Base-by-base conservation (phyloP, 2,888 invertebrate genomes). In the Pseudolycoriella hygida region DNA sequence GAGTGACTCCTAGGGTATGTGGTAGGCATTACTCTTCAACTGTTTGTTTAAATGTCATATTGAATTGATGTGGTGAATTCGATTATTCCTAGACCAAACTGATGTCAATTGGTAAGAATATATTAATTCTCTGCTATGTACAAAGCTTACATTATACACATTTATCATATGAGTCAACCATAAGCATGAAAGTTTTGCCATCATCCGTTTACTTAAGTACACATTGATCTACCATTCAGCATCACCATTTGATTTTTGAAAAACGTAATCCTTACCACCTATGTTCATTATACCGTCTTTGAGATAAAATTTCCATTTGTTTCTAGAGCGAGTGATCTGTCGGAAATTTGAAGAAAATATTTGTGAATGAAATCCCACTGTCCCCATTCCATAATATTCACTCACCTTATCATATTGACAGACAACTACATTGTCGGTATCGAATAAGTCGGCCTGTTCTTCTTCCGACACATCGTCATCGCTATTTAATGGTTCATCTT, bases 251-350 rank as follows among this genome's bases (percentile, higher is more conserved):
- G 96, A 94, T 71, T 92, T 94, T 69, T 96, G 96, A 71, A 98
- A 99, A 58, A 97, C 92, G 71, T 83, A 97, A 71, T 99, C 98
- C 67, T 89, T 90, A 40, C 97, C 96, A 53, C 83, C 83, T 59
- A 98, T 77, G 72, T 94, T 97, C 98, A 98, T 98, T 51, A 98
- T 96, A 48, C 98, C 98, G 69, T 98, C 98, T 70, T 99, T 99
- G 51, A 98, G 72, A 66, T 93, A 89, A 66, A 99, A 97, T 71
- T 97, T 98, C 98, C 98, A 98, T 67, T 93, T 93, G 67, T 94
- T 96, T 58, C 97, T 81, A 64, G 89, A 94, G 63, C 98, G 79
- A 51, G 94, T 94, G 49, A 98, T 94, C 87, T 88, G 62, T 15
- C 68, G 65, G 48, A 49, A 49, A 55, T 55, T 52, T 48, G 47